phyloP scores from a whole-genome alignment of 2,113 vertebrate species.

The Melanerpes aurifrons region DNA sequence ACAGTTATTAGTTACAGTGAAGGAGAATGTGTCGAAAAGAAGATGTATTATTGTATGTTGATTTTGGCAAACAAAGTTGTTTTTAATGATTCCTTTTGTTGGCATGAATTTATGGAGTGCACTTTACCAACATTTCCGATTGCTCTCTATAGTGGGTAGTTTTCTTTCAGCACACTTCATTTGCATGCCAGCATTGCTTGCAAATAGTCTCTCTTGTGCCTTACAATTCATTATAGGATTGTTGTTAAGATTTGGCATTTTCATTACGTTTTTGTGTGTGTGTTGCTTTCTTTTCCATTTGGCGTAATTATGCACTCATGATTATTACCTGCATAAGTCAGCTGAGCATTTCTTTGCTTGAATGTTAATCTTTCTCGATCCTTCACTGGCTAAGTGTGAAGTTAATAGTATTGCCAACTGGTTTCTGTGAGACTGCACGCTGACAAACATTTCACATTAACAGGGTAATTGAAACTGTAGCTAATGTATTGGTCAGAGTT shows the following conservation, averaged over 20 bases:
- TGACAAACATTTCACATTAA: conserved; percentile 38
- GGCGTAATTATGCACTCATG: not conserved
- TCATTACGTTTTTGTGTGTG: not conserved
- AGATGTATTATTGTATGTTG: not conserved
- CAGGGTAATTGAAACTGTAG: conserved; percentile 47
- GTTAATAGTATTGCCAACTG: conserved; percentile 34
- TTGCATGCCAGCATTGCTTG: not conserved
- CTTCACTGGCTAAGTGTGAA: conserved; percentile 30
- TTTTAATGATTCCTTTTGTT: not conserved
- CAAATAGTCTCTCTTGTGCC: not conserved
- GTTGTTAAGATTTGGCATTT: conserved; percentile 19
- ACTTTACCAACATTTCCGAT: not conserved
- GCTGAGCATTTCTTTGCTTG: not conserved
- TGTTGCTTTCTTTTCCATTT: not conserved
- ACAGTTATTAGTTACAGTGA: not conserved
- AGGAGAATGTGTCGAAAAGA: not conserved
- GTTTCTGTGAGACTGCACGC: conserved; percentile 25
- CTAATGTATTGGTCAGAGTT: conserved; percentile 40
- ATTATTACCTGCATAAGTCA: conserved; percentile 27
- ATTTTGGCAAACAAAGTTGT: not conserved
- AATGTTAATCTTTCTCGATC: conserved; percentile 43
- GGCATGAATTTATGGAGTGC: not conserved
- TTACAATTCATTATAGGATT: not conserved
- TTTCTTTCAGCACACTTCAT: not conserved
- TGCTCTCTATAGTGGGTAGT: not conserved